These are phyloP conservation scores for Scolopax bukidnonensis DNA, from an alignment of 2,797 vertebrate genomes.

Conservation along the genomic window DNA sequence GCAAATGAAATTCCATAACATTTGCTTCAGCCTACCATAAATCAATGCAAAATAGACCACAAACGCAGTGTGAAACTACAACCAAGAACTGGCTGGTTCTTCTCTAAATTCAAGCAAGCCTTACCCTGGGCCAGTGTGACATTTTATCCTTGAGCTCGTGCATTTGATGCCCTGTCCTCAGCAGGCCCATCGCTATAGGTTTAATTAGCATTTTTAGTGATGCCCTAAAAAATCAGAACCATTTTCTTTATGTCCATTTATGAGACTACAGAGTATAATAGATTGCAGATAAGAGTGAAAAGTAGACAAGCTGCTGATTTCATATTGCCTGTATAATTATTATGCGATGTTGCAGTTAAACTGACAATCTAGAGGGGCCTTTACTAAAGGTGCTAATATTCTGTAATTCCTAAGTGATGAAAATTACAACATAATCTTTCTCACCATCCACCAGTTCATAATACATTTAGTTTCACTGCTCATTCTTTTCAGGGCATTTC, in stretches of 20 bases:
- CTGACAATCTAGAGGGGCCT: neutral
- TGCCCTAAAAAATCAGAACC: constrained; percentile 27
- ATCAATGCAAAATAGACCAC: neutral
- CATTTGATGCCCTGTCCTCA: neutral
- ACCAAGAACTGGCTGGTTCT: neutral
- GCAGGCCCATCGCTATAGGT: neutral
- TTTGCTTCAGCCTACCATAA: neutral
- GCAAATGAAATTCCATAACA: neutral
- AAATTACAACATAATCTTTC: constrained; percentile 14
- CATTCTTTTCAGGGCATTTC: neutral
- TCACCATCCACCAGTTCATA: neutral
- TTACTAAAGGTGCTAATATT: neutral
- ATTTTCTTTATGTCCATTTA: constrained; percentile 53
- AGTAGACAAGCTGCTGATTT: constrained; percentile 53
- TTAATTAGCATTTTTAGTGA: constrained; percentile 61
- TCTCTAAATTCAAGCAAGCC: neutral
- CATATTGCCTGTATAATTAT: constrained; percentile 36
- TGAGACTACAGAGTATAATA: constrained; percentile 31
- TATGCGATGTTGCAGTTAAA: constrained; percentile 19
- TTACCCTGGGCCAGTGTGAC: neutral
- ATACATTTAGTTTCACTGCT: neutral
- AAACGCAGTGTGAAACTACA: neutral
- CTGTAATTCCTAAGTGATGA: constrained; percentile 14
- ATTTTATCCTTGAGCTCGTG: constrained; percentile 46
- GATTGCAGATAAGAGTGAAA: constrained; percentile 22